A percentile compares a stretch with the other conserved stretches of the same genome.
These are phyloP conservation scores for Lithobates pipiens DNA, from an alignment of 2,797 vertebrate genomes.

Conservation along the genomic window DNA sequence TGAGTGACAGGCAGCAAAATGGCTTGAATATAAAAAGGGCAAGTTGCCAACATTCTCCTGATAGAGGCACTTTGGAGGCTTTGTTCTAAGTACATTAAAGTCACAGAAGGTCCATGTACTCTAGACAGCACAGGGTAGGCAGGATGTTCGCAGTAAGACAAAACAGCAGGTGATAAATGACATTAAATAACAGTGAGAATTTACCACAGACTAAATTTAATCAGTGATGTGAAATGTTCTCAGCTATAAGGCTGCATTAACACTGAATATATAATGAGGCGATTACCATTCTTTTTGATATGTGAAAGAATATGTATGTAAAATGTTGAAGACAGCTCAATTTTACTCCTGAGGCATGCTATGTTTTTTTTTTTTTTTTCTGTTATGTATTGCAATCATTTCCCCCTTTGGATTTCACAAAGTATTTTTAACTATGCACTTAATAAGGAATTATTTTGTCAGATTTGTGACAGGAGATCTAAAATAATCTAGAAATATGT, in stretches of 20 bases:
- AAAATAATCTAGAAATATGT: slow-evolving; percentile 1
- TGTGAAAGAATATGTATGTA: slow-evolving; percentile 76
- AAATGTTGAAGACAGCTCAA: slow-evolving; percentile 76
- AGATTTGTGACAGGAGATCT: not conserved
- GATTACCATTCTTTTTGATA: slow-evolving; percentile 78
- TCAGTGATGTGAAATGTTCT: slow-evolving; percentile 81
- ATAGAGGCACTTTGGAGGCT: slow-evolving; percentile 82
- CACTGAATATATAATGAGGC: slow-evolving; percentile 82
- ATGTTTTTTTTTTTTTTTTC: slow-evolving; percentile 42
- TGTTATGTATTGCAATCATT: not conserved
- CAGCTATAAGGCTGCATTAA: slow-evolving; percentile 80
- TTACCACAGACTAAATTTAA: slow-evolving; percentile 83
- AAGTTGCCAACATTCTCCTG: slow-evolving; percentile 79
- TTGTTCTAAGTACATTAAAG: slow-evolving; percentile 85
- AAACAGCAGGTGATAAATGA: slow-evolving; percentile 87
- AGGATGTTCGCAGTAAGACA: slow-evolving; percentile 85
- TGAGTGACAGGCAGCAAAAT: slow-evolving; percentile 86
- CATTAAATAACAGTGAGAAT: slow-evolving; percentile 86
- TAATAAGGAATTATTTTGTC: slow-evolving; percentile 7
- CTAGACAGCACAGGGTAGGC: slow-evolving; percentile 78
- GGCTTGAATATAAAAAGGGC: slow-evolving; percentile 82
- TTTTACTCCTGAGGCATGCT: slow-evolving; percentile 73
- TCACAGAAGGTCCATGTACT: slow-evolving; percentile 84
- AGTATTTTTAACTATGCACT: slow-evolving; percentile 2
- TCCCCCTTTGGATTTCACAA: not conserved